A percentile compares a stretch with the other conserved stretches of the same genome.
These are phyloP conservation scores for Diploscapter pachys DNA, from an alignment of 1,140 invertebrate species.

Conservation along the genomic window DNA sequence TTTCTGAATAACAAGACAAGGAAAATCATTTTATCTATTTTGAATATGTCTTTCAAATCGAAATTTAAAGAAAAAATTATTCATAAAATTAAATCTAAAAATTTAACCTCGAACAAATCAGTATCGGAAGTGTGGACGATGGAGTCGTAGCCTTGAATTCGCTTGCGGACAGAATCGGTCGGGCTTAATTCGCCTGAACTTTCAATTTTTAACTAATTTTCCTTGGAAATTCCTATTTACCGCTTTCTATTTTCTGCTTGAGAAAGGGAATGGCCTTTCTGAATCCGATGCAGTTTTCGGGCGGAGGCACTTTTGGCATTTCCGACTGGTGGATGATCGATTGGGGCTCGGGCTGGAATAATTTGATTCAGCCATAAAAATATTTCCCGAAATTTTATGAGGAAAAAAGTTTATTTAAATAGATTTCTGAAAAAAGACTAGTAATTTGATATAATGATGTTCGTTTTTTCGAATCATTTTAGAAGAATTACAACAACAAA, in stretches of 20 bases:
- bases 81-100: conserved; percentile 4
- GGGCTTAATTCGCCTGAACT: conserved; percentile 6
- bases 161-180: conserved; percentile 4
- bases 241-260: conserved; percentile 7
- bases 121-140: conserved; percentile 16
- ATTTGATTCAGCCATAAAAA: background rate
- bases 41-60: background rate
- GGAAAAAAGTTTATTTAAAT: no score
- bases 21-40: background rate
- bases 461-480: conserved; percentile 7
- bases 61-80: background rate
- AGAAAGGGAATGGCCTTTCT: conserved; percentile 25
- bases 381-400: no score
- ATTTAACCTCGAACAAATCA: conserved; percentile 21
- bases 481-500: no score
- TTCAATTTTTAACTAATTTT: no score
- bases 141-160: conserved; percentile 22
- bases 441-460: background rate
- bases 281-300: conserved; percentile 10
- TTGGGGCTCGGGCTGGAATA: conserved; percentile 24
- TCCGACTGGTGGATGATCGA: conserved; percentile 31
- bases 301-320: conserved; percentile 26
- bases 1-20: background rate
- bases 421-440: no score
- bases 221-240: no score